Evolutionary conservation across 2,797 vertebrate genomes (phyloP), one percentile per base, ranked within the genome.

Genomic region (Esox masquinongy): DNA sequence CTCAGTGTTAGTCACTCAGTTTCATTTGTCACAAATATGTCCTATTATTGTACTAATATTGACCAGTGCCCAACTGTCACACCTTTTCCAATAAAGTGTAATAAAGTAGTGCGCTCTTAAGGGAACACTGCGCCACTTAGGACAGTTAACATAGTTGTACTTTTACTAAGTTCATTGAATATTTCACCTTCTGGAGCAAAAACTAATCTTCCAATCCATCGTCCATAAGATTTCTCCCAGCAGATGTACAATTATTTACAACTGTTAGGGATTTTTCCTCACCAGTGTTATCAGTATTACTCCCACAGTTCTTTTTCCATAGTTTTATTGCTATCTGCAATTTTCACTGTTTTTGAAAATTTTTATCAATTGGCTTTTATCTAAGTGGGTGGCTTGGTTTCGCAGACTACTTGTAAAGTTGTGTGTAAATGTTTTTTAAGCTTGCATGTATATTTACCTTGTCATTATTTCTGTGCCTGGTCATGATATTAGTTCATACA

Each of bases 271-370:
- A 43, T 17, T 71, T 50, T 51, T 26, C n/a, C n/a, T 53, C 9
- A 16, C 26, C 64, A 66, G 63, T 67, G 29, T 72, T 17, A 12
- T 61, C 56, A 56, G 9, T n/a, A 61, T 61, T 8, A 11, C n/a
- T 26, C 22, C 22, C 56, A 61, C 53, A 56, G 53, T 11, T 61
- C 3, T 24, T 79, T 68, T 53, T 47, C 19, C 22, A 17, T 72
- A 82, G 70, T 85, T 72, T 26, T 78, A 68, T 12, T 83, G 83
- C 82, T 82, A 70, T 87, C 81, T 85, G 78, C 69, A 72, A 17
- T 82, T 79, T 79, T n/a, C 39, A 79, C 36, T 68, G 66, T 31
- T 11, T 77, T n/a, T 77, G 63, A 39, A 39, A 3, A 3, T 11
- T 22, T 24, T 61, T 24, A 61, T 85, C 34, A 49, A 19, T 74